phyloP scores from a whole-genome alignment of 2,888 invertebrate genomes.

The Odontocolon sp. region DNA sequence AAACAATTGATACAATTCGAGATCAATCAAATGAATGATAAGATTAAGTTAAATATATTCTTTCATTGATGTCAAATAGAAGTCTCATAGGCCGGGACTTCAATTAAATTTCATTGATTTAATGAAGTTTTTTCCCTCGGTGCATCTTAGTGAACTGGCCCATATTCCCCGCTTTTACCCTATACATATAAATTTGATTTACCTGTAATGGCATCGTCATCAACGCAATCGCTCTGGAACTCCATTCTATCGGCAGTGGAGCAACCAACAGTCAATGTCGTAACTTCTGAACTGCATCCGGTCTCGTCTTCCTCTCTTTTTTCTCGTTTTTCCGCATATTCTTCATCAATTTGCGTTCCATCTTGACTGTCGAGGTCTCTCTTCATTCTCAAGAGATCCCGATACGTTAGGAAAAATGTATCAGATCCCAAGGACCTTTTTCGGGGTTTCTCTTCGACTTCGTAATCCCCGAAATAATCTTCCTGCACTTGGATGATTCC shows the following conservation, averaged over 20 bases:
- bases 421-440: conserved; percentile 55
- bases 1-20: too few relatives aligned
- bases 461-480: conserved; percentile 76
- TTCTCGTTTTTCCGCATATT: conserved; percentile 61
- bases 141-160: too few relatives aligned
- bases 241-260: conserved; percentile 90
- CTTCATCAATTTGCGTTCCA: conserved; percentile 54
- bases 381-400: conserved; percentile 70
- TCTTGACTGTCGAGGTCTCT: conserved; percentile 68
- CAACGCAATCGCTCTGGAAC: conserved; percentile 88
- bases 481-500: conserved; percentile 67
- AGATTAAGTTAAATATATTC: too few relatives aligned
- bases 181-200: conserved; percentile 54
- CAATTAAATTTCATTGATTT: too few relatives aligned
- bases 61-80: too few relatives aligned
- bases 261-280: conserved; percentile 89
- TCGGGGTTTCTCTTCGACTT: conserved; percentile 63
- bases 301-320: conserved; percentile 70
- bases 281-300: conserved; percentile 82
- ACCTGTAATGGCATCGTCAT: conserved; percentile 87
- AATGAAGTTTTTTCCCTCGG: too few relatives aligned
- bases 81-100: too few relatives aligned
- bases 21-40: too few relatives aligned
- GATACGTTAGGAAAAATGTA: conserved; percentile 63
- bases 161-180: too few relatives aligned